A percentile compares a stretch with the other conserved stretches of the same genome.
Conservation (phyloP, 2,113 vertebrate species). For the Rhadina sibilatrix region DNA sequence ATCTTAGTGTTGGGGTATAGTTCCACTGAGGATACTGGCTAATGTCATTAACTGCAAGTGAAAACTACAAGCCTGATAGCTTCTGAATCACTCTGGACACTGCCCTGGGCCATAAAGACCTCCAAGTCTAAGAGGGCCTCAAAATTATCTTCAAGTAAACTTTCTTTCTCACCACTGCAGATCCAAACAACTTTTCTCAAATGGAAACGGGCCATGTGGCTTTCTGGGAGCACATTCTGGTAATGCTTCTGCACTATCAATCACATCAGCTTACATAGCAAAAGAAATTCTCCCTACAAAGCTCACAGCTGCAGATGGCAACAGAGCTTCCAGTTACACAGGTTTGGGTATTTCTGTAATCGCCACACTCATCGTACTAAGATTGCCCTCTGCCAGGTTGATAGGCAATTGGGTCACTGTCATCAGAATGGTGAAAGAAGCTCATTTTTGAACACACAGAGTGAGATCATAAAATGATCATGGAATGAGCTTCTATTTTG, state of each 20-base stretch:
- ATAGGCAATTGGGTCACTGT: background rate
- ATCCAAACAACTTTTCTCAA: background rate
- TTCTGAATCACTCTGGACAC: background rate
- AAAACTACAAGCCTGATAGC: background rate
- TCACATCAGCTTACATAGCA: fast-evolving
- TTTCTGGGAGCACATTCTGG: background rate
- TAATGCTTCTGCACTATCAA: background rate
- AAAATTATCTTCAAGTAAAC: background rate
- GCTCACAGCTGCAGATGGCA: background rate
- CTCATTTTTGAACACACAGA: background rate
- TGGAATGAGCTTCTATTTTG: background rate
- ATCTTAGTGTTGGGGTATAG: background rate
- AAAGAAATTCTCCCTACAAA: background rate
- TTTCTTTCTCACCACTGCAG: background rate
- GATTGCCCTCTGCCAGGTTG: background rate
- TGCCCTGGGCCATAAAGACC: fast-evolving
- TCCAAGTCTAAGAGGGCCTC: background rate
- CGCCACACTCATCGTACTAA: fast-evolving
- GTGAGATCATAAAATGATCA: background rate
- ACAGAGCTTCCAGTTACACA: background rate
- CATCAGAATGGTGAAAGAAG: background rate
- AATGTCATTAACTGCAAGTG: background rate
- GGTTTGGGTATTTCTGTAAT: background rate
- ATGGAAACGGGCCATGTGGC: background rate
- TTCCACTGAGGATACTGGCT: background rate